phyloP scores from a whole-genome alignment of 1,140 invertebrate species.

The Pachyrhynchus sulphureomaculatus region DNA sequence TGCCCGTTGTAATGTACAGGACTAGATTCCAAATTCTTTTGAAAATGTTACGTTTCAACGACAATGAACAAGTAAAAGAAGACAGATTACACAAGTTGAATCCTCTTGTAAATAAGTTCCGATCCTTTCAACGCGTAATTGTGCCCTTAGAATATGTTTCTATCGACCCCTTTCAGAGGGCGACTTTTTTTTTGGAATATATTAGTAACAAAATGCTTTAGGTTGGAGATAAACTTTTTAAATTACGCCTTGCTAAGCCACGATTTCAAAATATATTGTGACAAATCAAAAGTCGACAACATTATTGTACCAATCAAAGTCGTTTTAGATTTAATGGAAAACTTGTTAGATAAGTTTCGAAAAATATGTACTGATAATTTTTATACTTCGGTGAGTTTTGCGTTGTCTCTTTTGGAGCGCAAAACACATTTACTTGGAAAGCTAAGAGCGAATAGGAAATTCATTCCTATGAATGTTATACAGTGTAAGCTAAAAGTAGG shows the following conservation, averaged over 20 bases:
- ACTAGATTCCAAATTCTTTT: constrained; percentile 49
- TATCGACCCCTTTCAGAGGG: constrained; percentile 50
- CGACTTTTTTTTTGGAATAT: constrained; percentile 49
- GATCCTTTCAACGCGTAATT: constrained; percentile 42
- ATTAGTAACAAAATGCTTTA: constrained; percentile 47
- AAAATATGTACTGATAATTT: constrained; percentile 50
- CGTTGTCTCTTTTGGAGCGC: constrained; percentile 43
- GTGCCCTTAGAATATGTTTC: constrained; percentile 43
- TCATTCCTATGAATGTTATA: constrained; percentile 37
- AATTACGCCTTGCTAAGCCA: constrained; percentile 48
- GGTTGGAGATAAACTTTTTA: constrained; percentile 52
- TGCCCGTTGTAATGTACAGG: constrained; percentile 38
- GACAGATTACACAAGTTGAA: constrained; percentile 47
- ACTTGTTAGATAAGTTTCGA: constrained; percentile 41
- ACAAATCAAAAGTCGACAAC: constrained; percentile 30
- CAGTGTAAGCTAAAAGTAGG: constrained; percentile 19
- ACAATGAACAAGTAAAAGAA: constrained; percentile 32
- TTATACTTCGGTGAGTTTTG: constrained; percentile 48
- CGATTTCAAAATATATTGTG: constrained; percentile 46
- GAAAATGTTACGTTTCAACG: constrained; percentile 47
- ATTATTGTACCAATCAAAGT: constrained; percentile 22
- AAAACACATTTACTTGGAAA: constrained; percentile 48
- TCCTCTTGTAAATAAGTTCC: constrained; percentile 39
- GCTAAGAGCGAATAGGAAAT: constrained; percentile 38
- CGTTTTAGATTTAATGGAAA: constrained; percentile 35